Evolutionary conservation across 2,113 vertebrate genomes (phyloP), one percentile per base, ranked within the genome.

Genomic region (Phodopus roborovskii): DNA sequence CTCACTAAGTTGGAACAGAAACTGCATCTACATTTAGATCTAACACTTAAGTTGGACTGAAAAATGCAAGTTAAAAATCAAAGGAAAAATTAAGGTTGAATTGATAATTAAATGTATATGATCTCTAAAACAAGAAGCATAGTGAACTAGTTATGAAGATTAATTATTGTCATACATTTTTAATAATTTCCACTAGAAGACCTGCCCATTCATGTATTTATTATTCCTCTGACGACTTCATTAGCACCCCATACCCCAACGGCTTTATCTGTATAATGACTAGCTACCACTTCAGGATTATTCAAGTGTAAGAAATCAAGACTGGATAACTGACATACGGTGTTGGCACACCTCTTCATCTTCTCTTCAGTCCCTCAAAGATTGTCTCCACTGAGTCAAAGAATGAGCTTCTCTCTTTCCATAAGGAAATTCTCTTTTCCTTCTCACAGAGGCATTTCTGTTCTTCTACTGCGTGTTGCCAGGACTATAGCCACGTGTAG

Each of bases 51-150:
- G 39, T 81, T 86, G 42, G 48, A 77, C 10, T 77, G 88, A 96
- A 81, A 95, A 95, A 91, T 7, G 28, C 1, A 88, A 96, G 4
- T 85, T 94, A 82, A 88, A 84, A 90, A 90, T 92, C 16, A 73
- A 89, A 86, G 75, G 66, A 81, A 88, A 92, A 95, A 48, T 53
- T 85, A 74, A 30, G 33, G 71, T 62, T 92, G 45, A 75, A 42
- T 88, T 30, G 71, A 84, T 45, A 30, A 39, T 45, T 39, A 19
- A 39, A 64, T 64, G 81, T 45, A 66, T 83, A 88, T 5, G 1
- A 66, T 78, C 68, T 89, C 62, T 82, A 86, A 90, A 87, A 86
- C 53, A 88, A 92, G 53, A 19, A 45, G 33, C 50, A 1, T 20
- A 45, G 64, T 48, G 60, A 39, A 75, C 19, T 53, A 64, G 56